Evolutionary conservation across 2,797 vertebrate genomes (phyloP).

Genomic region (Limosa lapponica): DNA sequence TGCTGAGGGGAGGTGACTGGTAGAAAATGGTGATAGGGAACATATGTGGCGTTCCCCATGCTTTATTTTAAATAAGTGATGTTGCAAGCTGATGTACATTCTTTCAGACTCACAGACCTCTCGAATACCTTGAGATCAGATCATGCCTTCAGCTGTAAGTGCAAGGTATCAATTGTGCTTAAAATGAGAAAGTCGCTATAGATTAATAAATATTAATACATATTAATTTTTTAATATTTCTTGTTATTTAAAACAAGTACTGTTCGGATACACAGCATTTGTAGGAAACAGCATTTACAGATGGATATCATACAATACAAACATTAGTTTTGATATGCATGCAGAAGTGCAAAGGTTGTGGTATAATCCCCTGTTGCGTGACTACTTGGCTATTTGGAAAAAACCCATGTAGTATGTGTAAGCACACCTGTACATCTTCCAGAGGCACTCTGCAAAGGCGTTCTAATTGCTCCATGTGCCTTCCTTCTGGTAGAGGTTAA

Average conservation of each 20-base stretch:
- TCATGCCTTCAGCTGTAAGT: background rate
- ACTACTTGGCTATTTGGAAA: fast-evolving
- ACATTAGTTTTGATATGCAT: fast-evolving
- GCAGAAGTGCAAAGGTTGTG: background rate
- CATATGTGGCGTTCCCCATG: background rate
- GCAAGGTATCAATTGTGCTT: background rate
- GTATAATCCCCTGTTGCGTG: background rate
- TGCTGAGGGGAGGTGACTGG: background rate
- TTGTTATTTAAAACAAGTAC: background rate
- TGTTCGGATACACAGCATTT: background rate
- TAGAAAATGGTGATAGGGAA: background rate
- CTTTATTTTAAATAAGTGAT: background rate
- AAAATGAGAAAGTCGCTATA: background rate
- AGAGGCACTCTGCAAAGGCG: background rate
- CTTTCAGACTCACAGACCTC: background rate
- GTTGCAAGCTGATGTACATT: background rate
- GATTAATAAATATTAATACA: background rate
- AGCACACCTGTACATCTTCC: background rate
- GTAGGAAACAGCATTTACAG: background rate
- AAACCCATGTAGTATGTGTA: fast-evolving
- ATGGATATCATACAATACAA: background rate
- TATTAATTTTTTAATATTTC: background rate
- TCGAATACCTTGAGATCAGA: background rate
- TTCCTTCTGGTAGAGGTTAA: background rate
- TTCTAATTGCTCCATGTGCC: background rate